phyloP scores from a whole-genome alignment of 2,113 vertebrate species.

The Gnathonemus longibarbis region DNA sequence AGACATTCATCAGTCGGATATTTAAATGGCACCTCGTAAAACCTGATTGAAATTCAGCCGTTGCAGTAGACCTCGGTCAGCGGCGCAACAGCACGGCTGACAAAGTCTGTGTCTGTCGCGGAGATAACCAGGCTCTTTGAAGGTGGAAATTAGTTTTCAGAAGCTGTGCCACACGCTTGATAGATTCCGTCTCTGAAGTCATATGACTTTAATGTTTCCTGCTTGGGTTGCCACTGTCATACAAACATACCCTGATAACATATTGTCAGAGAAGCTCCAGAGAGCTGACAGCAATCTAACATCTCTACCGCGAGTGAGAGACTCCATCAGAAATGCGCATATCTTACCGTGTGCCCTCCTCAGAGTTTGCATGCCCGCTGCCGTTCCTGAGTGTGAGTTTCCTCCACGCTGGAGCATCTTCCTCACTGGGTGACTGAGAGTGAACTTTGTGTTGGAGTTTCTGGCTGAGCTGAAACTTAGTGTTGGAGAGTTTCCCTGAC shows the following conservation, averaged over 20 bases:
- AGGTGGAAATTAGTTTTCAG: slow-evolving; percentile 73
- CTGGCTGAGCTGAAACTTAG: not conserved
- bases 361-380: slow-evolving; percentile 63
- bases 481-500: not conserved
- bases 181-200: slow-evolving; percentile 66
- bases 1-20: slow-evolving; percentile 41
- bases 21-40: slow-evolving; percentile 59
- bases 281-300: slow-evolving; percentile 74
- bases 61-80: slow-evolving; percentile 52
- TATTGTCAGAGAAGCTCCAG: slow-evolving; percentile 61
- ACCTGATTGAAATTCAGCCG: slow-evolving; percentile 65
- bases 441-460: not conserved
- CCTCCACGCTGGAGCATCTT: not conserved
- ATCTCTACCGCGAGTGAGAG: slow-evolving; percentile 67
- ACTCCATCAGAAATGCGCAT: slow-evolving; percentile 71
- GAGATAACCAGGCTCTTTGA: slow-evolving; percentile 66
- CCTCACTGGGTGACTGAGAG: not conserved
- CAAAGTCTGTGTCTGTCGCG: slow-evolving; percentile 56
- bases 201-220: slow-evolving; percentile 69
- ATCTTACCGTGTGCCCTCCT: slow-evolving; percentile 61
- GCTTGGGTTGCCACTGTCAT: slow-evolving; percentile 66
- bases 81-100: slow-evolving; percentile 54
- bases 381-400: not conserved
- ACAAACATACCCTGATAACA: slow-evolving; percentile 73
- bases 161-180: slow-evolving; percentile 65